phyloP scores from a whole-genome alignment of 2,888 invertebrate species.

The Crossocerus cetratus region DNA sequence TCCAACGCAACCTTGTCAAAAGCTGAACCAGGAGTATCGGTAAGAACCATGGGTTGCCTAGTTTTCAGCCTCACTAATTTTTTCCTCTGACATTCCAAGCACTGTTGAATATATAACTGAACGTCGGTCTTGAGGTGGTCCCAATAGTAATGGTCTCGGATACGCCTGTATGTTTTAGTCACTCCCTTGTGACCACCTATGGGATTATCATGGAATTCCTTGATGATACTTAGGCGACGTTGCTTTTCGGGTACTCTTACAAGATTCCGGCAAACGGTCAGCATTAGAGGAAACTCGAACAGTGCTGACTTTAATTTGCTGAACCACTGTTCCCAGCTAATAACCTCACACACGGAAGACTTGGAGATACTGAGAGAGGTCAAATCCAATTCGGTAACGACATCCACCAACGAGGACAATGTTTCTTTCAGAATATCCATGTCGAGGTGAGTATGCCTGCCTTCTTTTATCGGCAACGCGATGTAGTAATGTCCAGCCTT shows the following conservation, averaged over 20 bases:
- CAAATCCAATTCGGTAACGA: not conserved
- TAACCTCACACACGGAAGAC: not conserved
- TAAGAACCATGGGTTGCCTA: not conserved
- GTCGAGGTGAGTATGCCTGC: too few relatives aligned
- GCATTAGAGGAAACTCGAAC: too few relatives aligned
- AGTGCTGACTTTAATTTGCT: too few relatives aligned
- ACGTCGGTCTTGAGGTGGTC: not conserved
- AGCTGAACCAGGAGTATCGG: not conserved
- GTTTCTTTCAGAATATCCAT: not conserved
- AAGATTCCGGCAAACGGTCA: too few relatives aligned
- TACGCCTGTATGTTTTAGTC: not conserved
- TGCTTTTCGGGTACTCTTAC: too few relatives aligned
- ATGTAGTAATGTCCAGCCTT: too few relatives aligned
- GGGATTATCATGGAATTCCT: not conserved
- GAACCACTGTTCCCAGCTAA: not conserved
- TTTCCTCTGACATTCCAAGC: not conserved
- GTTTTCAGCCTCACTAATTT: not conserved
- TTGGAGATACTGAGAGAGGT: not conserved
- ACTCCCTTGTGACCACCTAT: too few relatives aligned
- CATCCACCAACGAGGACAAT: not conserved
- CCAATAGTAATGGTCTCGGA: not conserved
- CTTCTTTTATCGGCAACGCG: too few relatives aligned
- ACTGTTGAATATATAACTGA: not conserved
- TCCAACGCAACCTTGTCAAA: slow-evolving; percentile 7
- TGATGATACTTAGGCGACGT: too few relatives aligned